Conservation (phyloP, 2,888 invertebrate genomes). For the Cosmia trapezina region DNA sequence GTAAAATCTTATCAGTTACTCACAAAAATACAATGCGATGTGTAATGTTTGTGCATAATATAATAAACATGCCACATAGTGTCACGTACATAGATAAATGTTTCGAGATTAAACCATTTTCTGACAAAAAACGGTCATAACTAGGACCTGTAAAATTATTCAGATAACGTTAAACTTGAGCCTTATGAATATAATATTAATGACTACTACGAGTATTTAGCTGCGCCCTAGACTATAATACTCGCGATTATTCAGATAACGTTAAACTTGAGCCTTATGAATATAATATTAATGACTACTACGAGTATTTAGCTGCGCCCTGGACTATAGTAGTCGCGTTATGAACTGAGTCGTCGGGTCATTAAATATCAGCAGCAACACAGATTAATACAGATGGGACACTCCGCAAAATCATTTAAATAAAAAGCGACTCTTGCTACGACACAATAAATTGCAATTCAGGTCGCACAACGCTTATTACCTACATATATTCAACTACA, state of each 20-base stretch:
- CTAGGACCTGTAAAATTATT: constrained; percentile 18
- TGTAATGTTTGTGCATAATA: not conserved
- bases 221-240: too few species aligned
- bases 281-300: not conserved
- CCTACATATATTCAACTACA: too few species aligned
- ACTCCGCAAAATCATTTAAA: too few species aligned
- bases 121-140: constrained; percentile 8
- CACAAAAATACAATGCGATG: constrained; percentile 1
- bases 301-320: not conserved
- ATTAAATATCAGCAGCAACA: too few species aligned
- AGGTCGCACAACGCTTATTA: too few species aligned
- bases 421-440: too few species aligned
- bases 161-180: constrained; percentile 20
- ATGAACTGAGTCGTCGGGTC: too few species aligned
- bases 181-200: not conserved
- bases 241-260: constrained; percentile 29
- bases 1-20: not conserved
- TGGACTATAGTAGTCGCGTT: not conserved
- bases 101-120: constrained; percentile 24
- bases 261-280: not conserved
- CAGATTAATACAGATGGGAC: too few species aligned
- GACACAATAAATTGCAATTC: too few species aligned
- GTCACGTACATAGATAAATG: constrained; percentile 36
- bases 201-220: not conserved
- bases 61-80: not conserved